Conservation (phyloP, 35 echinoderm and acorn worm genomes). For the Lytechinus variegatus region DNA sequence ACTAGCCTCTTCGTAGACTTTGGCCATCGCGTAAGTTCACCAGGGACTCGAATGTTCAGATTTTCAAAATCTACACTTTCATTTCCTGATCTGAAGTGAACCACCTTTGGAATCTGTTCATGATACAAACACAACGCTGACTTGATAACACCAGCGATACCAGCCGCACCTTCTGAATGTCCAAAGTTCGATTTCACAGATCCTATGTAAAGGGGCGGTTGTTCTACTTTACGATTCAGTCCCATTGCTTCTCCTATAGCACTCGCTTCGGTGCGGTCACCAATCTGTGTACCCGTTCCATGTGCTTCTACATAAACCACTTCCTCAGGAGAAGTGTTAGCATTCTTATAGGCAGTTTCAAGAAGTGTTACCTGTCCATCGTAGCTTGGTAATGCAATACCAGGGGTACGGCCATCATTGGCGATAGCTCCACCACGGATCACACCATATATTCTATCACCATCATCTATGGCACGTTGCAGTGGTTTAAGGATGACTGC, state of each 20-base stretch:
- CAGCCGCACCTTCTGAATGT: constrained; percentile 89
- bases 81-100: constrained; percentile 93
- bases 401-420: constrained; percentile 91
- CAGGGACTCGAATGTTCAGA: constrained; percentile 81
- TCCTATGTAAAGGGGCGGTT: constrained; percentile 84
- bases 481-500: constrained; percentile 86
- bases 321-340: constrained; percentile 69
- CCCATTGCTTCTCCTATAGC: constrained; percentile 92
- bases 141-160: constrained; percentile 89
- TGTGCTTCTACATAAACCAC: constrained; percentile 89
- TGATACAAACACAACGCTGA: constrained; percentile 80
- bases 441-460: constrained; percentile 87
- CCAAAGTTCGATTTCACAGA: constrained; percentile 96
- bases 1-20: constrained; percentile 77
- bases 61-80: constrained; percentile 81
- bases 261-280: constrained; percentile 89
- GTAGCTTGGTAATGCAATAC: constrained; percentile 95
- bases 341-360: constrained; percentile 76
- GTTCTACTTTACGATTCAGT: constrained; percentile 68
- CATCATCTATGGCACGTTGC: constrained; percentile 86
- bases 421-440: constrained; percentile 84
- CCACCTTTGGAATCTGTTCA: constrained; percentile 90
- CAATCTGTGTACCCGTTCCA: constrained; percentile 93
- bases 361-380: constrained; percentile 83
- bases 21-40: constrained; percentile 89